These are phyloP conservation scores for Patiria miniata DNA, from an alignment of 35 echinoderm and acorn worm genomes.

Conservation along the genomic window DNA sequence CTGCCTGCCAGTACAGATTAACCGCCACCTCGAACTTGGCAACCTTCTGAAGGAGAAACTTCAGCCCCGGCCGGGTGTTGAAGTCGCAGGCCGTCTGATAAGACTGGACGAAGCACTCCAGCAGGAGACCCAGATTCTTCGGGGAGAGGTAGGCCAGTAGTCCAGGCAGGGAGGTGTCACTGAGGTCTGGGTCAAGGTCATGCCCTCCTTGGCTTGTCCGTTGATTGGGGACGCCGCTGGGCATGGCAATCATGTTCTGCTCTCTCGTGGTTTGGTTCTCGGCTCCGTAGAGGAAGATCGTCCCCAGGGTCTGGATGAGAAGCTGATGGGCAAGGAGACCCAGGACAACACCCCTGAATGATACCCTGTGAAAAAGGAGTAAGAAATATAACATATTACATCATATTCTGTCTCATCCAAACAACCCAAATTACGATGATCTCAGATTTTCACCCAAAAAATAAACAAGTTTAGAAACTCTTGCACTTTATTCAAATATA, in stretches of 20 bases:
- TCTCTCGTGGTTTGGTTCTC: slow-evolving; percentile 77
- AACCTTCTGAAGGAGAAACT: slow-evolving; percentile 99
- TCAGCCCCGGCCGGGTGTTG: slow-evolving; percentile 86
- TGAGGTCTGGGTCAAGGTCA: slow-evolving; percentile 6
- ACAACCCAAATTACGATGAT: too few species aligned
- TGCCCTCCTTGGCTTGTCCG: slow-evolving; percentile 48
- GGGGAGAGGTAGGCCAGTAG: slow-evolving; percentile 92
- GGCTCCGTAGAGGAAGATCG: slow-evolving; percentile 85
- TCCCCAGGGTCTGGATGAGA: slow-evolving; percentile 92
- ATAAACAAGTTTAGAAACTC: too few species aligned
- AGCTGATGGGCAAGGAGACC: slow-evolving; percentile 93
- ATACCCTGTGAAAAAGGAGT: slow-evolving; percentile 64
- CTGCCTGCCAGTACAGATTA: slow-evolving; percentile 93
- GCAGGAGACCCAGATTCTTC: slow-evolving; percentile 82
- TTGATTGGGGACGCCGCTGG: slow-evolving; percentile 54
- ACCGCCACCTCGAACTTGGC: slow-evolving; percentile 94
- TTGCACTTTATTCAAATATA: too few species aligned
- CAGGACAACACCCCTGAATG: slow-evolving; percentile 88
- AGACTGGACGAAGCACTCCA: slow-evolving; percentile 98
- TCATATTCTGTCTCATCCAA: too few species aligned
- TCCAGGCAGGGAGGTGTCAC: slow-evolving; percentile 67
- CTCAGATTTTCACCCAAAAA: too few species aligned
- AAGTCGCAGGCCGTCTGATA: slow-evolving; percentile 97
- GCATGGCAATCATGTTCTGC: slow-evolving; percentile 61
- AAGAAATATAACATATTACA: neutral